Evolutionary conservation across 1,140 invertebrate species (phyloP).

Genomic region (Paralvinella palmiformis): DNA sequence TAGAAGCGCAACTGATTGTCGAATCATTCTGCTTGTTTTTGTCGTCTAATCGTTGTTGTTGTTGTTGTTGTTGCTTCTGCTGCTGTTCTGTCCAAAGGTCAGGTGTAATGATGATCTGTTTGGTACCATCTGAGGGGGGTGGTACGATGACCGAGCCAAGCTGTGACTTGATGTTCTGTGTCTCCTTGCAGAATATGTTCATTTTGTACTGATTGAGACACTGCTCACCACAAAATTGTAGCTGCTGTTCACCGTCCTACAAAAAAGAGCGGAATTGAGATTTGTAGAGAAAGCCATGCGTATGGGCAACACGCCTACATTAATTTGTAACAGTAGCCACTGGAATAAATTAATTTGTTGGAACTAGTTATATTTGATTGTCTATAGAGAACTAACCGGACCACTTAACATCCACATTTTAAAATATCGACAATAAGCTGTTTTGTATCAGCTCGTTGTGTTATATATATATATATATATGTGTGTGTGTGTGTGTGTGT

Average conservation of each 20-base stretch:
- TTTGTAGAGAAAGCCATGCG: no score
- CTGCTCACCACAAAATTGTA: constrained; percentile 70
- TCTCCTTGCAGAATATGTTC: constrained; percentile 89
- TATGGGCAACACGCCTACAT: no score
- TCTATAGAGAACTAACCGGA: no score
- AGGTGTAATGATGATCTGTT: constrained; percentile 67
- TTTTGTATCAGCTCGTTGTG: no score
- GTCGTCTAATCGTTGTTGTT: background rate
- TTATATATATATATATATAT: no score
- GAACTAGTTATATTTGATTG: no score
- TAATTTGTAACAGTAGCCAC: no score
- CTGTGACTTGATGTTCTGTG: constrained; percentile 75
- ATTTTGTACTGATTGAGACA: constrained; percentile 93
- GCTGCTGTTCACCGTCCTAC: constrained; percentile 53
- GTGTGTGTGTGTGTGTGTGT: no score
- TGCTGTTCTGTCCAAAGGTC: constrained; percentile 63
- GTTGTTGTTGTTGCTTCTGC: constrained; percentile 2
- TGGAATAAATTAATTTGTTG: no score
- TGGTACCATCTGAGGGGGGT: constrained; percentile 34
- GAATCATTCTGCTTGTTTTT: background rate
- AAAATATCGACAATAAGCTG: no score
- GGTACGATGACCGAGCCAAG: constrained; percentile 50
- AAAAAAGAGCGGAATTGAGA: no score
- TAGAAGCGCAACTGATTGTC: background rate
- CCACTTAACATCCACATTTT: no score